phyloP scores from a whole-genome alignment of 1,140 invertebrate genomes.

The Drosophila bipectinata region DNA sequence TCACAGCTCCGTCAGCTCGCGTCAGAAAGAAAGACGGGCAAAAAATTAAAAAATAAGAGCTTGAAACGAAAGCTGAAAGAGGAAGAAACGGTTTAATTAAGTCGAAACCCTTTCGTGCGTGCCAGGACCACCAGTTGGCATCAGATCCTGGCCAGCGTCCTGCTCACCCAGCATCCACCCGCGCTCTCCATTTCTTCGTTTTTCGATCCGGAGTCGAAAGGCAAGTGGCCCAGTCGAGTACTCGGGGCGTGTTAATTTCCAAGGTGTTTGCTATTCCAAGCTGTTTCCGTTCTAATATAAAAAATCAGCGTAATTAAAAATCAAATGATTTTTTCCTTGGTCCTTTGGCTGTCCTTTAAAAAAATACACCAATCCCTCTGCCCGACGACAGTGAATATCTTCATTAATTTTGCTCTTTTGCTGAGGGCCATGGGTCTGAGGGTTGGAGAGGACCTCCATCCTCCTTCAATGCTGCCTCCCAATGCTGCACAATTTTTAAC shows the following conservation, averaged over 20 bases:
- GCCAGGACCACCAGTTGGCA: conserved; percentile 41
- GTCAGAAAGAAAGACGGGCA: conserved; percentile 31
- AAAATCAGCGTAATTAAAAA: conserved; percentile 84
- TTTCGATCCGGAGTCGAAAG: not conserved
- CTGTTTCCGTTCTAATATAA: conserved; percentile 77
- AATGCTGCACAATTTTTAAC: conserved; percentile 82
- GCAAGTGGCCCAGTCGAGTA: conserved; percentile 57
- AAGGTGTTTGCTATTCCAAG: conserved; percentile 79
- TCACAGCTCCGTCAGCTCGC: conserved; percentile 14
- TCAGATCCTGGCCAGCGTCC: not conserved
- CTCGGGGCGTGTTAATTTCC: conserved; percentile 71
- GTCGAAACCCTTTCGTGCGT: conserved; percentile 83
- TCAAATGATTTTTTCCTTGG: conserved; percentile 75
- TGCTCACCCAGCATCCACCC: not conserved
- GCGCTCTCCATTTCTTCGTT: not conserved
- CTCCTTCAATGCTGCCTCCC: too few species aligned
- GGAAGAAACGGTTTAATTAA: conserved; percentile 81
- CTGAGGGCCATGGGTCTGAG: conserved; percentile 37
- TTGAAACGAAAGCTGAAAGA: conserved; percentile 27
- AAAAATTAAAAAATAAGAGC: conserved; percentile 28
- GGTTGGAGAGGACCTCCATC: conserved; percentile 19
- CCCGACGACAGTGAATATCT: conserved; percentile 72
- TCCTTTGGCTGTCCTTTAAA: conserved; percentile 1
- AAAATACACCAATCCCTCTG: not conserved
- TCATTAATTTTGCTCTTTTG: conserved; percentile 81